Base-by-base conservation (phyloP, 2,888 invertebrate genomes). In the Busseola fusca region DNA sequence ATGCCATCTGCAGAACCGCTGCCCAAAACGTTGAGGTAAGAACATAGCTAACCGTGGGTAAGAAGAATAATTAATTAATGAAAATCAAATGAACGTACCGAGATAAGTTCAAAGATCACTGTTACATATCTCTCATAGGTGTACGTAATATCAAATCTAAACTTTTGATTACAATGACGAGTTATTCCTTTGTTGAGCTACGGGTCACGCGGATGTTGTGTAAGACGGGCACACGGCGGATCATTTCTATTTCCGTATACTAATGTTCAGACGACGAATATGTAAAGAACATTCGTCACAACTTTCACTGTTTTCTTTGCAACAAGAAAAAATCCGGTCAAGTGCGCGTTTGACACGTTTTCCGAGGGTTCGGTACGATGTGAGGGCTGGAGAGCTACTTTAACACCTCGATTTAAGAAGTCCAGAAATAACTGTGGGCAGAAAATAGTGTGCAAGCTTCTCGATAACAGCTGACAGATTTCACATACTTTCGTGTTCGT, bases 311-410 rank as follows among this genome's bases (percentile, higher is more conserved):
- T 62, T 76, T 34, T 60, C 30, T 52, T 76, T 56, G 50, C 18
- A 40, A 59, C 48, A 48, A 67, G 68, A 37, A 67, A 56, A 65
- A 67, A 50, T n/a, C 56, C 62, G 76, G 69, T 76, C 81, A 81
- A 76, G 81, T 76, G 48, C 27, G 52, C n/a, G 30, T 81, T 81
- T 63, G 62, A 68, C 81, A 63, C 42, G 54, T 50, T 74, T 54
- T n/a, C 18, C 34, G 27, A n/a, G 56, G 48, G 40, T 48, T 58
- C 48, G 16, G 59, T 42, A n/a, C 12, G 40, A 54, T 27, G 40
- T 80, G 57, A 37, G 63, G 9, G 57, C 37, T 56, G 25, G 30
- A 78, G 59, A 34, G 42, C 21, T 21, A 25, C 74, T 64, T 71
- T 25, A 52, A 40, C 37, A 58, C 25, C 45, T 58, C 21, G 18